Evolutionary conservation across 1,140 invertebrate species (phyloP).

Genomic region (Limonius californicus): DNA sequence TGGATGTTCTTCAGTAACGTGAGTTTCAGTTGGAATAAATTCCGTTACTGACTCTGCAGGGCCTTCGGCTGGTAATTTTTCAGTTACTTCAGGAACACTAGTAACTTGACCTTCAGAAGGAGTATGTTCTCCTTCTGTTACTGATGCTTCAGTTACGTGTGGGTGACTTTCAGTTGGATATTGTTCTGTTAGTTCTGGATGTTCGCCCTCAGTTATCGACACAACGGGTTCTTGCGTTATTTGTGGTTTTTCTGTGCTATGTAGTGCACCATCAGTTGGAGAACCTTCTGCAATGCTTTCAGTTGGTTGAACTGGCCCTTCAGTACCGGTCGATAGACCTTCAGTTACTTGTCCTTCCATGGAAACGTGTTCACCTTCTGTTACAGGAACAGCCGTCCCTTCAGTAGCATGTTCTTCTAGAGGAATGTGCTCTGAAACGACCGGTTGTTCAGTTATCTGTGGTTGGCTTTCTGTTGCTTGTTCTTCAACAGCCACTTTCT

Average conservation of each 20-base stretch:
- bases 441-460: not conserved
- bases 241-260: no score
- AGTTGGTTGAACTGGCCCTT: no score
- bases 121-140: not conserved
- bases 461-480: not conserved
- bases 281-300: no score
- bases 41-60: no score
- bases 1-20: constrained; percentile 22
- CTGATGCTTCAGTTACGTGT: not conserved
- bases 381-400: no score
- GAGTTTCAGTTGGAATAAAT: constrained; percentile 26
- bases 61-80: no score
- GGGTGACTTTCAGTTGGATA: not conserved
- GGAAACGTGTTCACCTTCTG: not conserved
- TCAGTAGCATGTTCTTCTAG: not conserved
- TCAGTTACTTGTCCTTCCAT: not conserved
- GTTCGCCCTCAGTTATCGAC: no score
- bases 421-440: not conserved
- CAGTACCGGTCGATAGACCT: no score
- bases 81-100: not conserved
- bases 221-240: no score
- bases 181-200: not conserved
- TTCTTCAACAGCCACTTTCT: not conserved
- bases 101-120: no score
- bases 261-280: no score